Evolutionary conservation across 2,888 invertebrate genomes (phyloP), one percentile per base, ranked within the genome.

Genomic region (Microctonus hyperodae): DNA sequence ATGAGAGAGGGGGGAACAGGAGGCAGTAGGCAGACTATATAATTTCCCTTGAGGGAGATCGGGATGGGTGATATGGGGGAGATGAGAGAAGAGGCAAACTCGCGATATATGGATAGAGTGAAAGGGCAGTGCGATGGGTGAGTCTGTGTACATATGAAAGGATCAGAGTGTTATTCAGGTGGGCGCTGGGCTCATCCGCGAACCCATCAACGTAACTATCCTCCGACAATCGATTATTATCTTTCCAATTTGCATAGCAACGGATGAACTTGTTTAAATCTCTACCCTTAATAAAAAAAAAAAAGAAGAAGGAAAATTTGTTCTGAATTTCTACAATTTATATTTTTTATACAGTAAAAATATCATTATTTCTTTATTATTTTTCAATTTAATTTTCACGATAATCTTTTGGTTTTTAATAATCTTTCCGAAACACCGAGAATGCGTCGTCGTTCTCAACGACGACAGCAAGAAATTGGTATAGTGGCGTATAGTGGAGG

Each of bases 21-120:
- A 74, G 74, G 76, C 74, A 71, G 77, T 73, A 77, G 77, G 78
- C 76, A 76, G 77, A 78, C 78, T 79, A 76, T 79, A 82, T 83
- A 83, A 83, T 83, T 83, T 83, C 83, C 83, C 83, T 82, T 83
- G 83, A 83, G 83, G 83, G 83, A 83, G 79, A 84, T 83, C 83
- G 81, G 73, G 71, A 74, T 75, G 74, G 77, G 73, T 73, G 77
- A 78, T 76, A 76, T 73, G 67, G 68, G 71, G 70, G 70, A 66
- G 72, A 70, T 72, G 74, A 64, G 58, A 66, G 69, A 70, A 72
- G 64, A 48, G 70, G 69, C 72, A 74, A 69, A 51, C 35, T 64
- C 50, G 67, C n/a, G n/a, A n/a, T n/a, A 67, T 51, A 65, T 67
- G 63, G 68, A 67, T 63, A 51, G 63, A 70, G 67, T 65, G 68